A percentile compares a stretch with the other conserved stretches of the same genome.
phyloP scores from a whole-genome alignment of 2,113 vertebrate species.

The Cavia porcellus region DNA sequence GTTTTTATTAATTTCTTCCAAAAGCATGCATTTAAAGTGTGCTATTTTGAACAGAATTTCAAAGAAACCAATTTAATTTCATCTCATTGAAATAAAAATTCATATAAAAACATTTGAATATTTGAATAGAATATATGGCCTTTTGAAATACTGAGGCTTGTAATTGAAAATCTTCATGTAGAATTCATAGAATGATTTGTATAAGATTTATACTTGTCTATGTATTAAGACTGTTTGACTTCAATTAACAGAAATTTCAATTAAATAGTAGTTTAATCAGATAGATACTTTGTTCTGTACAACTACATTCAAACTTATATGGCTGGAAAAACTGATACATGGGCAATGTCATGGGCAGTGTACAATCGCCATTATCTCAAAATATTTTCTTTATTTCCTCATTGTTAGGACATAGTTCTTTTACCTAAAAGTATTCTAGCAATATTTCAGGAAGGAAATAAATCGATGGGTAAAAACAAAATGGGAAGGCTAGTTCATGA shows the following conservation, averaged over 20 bases:
- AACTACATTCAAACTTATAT: neutral
- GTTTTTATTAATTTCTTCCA: neutral
- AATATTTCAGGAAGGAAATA: neutral
- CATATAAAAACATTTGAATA: neutral
- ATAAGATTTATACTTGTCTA: neutral
- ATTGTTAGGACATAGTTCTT: neutral
- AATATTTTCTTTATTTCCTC: neutral
- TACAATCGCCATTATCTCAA: neutral
- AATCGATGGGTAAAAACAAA: neutral
- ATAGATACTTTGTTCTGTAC: neutral
- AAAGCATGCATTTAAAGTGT: neutral
- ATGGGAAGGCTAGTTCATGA: neutral
- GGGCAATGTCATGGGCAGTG: accelerated
- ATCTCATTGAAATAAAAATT: slow-evolving; percentile 4
- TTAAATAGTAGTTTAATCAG: neutral
- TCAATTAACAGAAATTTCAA: neutral
- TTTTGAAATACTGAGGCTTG: neutral
- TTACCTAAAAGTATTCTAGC: neutral
- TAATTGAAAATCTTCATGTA: neutral
- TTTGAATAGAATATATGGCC: neutral
- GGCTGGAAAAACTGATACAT: neutral
- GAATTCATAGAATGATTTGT: neutral
- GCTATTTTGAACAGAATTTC: neutral
- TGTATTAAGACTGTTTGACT: neutral
- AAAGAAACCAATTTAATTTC: neutral